A percentile compares a stretch with the other conserved stretches of the same genome.
phyloP scores from a whole-genome alignment of 2,888 invertebrate genomes.

The Amaurobius ferox region DNA sequence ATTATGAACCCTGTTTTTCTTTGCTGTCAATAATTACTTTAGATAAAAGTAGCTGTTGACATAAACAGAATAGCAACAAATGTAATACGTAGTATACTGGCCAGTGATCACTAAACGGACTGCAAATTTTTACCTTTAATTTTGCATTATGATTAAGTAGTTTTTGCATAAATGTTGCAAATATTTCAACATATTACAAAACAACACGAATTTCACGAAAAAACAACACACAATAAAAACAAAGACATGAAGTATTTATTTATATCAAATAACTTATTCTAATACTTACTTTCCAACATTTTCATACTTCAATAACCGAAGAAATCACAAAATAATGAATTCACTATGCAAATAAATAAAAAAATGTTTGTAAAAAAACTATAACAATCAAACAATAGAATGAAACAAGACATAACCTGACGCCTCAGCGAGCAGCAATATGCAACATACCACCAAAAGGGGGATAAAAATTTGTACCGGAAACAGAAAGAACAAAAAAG shows the following conservation, averaged over 20 bases:
- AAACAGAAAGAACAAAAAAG: constrained; percentile 62
- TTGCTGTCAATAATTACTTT: no score
- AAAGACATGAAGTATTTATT: constrained; percentile 55
- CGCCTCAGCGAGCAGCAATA: constrained; percentile 35
- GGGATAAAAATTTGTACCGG: constrained; percentile 65
- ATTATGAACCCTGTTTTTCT: no score
- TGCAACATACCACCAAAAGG: constrained; percentile 17
- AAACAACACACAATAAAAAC: constrained; percentile 15
- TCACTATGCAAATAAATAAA: constrained; percentile 61
- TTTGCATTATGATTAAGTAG: no score
- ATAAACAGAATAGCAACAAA: no score
- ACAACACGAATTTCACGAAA: no score
- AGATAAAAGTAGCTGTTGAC: no score
- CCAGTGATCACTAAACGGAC: no score
- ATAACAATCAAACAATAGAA: constrained; percentile 33
- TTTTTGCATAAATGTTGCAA: no score
- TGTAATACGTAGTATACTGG: no score
- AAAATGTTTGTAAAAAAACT: constrained; percentile 24
- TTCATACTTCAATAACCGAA: constrained; percentile 61
- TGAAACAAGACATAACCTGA: constrained; percentile 50
- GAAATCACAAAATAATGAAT: constrained; percentile 48
- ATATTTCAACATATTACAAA: no score
- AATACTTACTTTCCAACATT: constrained; percentile 47
- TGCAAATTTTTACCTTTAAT: no score
- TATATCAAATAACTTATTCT: constrained; percentile 70